phyloP scores from a whole-genome alignment of 2,888 invertebrate species.

The Andrena chrysosceles region DNA sequence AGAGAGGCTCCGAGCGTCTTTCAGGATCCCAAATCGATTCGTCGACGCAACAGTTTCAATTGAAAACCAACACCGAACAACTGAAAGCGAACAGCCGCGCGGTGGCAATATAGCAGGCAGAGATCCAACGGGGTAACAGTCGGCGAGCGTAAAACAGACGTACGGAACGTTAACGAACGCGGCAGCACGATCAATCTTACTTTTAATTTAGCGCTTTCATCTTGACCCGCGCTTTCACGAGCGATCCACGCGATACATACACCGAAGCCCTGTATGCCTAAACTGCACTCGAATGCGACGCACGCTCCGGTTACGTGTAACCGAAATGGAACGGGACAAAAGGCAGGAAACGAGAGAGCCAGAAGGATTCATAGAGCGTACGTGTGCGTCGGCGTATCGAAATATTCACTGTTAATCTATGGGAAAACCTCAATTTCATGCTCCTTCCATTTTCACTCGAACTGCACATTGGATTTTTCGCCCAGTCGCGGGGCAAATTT shows the following conservation, averaged over 20 bases:
- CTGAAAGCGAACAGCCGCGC: constrained; percentile 2
- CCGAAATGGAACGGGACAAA: constrained; percentile 5
- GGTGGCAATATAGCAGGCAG: constrained; percentile 10
- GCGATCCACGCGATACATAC: neutral
- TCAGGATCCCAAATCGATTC: constrained; percentile 36
- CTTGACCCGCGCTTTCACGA: constrained; percentile 4
- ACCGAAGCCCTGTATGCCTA: neutral
- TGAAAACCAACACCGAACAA: neutral
- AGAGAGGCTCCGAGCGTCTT: neutral
- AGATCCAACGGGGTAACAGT: neutral
- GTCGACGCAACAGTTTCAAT: constrained; percentile 46
- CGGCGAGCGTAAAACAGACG: constrained; percentile 15
- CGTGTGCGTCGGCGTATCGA: neutral
- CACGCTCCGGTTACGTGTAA: neutral
- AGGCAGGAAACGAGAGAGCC: neutral
- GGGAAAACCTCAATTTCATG: constrained; percentile 1
- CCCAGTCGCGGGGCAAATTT: neutral
- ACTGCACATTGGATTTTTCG: neutral
- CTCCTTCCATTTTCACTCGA: neutral
- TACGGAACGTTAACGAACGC: constrained; percentile 13
- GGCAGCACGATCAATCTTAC: constrained; percentile 36
- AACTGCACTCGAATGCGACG: neutral
- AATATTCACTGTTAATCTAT: neutral
- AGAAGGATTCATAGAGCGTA: neutral
- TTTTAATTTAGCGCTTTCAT: constrained; percentile 34